These are phyloP conservation scores for Silvanus unidentatus DNA, from an alignment of 2,888 invertebrate species.

Conservation along the genomic window DNA sequence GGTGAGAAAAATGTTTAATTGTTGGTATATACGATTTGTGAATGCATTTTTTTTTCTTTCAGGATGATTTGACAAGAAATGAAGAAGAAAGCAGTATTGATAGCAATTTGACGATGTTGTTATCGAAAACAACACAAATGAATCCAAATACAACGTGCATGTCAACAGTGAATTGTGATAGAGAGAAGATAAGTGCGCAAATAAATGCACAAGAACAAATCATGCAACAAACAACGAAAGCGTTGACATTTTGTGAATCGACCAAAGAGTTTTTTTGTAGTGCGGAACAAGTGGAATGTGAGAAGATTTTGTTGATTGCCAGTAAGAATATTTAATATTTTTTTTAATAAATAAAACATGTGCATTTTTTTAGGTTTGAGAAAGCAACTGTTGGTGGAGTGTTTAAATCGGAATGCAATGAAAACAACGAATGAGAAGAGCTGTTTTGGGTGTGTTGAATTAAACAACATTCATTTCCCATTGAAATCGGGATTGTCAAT, in stretches of 20 bases:
- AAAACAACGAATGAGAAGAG: not conserved
- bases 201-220: slow-evolving; percentile 21
- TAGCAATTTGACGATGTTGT: not conserved
- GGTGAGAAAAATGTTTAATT: too few species aligned
- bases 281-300: slow-evolving; percentile 25
- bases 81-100: not conserved
- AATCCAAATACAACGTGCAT: too few species aligned
- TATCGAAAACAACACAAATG: not conserved
- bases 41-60: not conserved
- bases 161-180: not conserved
- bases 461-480: slow-evolving; percentile 6
- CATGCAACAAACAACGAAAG: slow-evolving; percentile 26
- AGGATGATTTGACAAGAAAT: not conserved
- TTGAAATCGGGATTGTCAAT: not conserved
- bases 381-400: slow-evolving; percentile 15
- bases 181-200: not conserved
- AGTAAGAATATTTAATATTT: slow-evolving; percentile 16
- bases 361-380: slow-evolving; percentile 14
- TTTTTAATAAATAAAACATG: not conserved
- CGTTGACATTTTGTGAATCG: slow-evolving; percentile 21
- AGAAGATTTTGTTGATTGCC: slow-evolving; percentile 26
- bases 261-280: slow-evolving; percentile 19
- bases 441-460: not conserved
- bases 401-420: not conserved
- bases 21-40: not conserved